Percentiles rank a stretch among this genome's conserved stretches.
phyloP scores from a whole-genome alignment of 2,797 vertebrate genomes.

The Spinibarbus caldwelli region DNA sequence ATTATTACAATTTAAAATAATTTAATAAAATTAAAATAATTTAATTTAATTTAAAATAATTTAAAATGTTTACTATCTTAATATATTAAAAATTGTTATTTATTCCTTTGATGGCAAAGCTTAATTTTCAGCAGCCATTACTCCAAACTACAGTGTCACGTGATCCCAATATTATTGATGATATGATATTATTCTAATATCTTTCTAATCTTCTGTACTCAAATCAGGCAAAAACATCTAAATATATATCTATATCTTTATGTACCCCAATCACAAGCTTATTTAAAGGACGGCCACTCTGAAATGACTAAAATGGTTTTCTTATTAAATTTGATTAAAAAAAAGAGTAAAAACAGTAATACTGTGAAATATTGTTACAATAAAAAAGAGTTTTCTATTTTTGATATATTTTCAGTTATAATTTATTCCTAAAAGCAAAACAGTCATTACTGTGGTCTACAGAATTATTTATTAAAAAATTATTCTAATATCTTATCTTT shows the following conservation, averaged over 20 bases:
- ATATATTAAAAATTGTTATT: neutral
- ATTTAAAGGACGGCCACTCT: slow-evolving; percentile 2
- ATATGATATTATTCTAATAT: neutral
- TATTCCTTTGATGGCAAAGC: neutral
- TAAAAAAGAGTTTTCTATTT: neutral
- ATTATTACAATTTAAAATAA: neutral
- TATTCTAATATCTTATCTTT: neutral
- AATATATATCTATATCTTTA: neutral
- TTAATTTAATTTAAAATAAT: neutral
- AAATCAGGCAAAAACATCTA: neutral
- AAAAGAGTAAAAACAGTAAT: neutral
- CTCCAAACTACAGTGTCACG: neutral
- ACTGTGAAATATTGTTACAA: neutral
- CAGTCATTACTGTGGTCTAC: neutral
- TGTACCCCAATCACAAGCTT: neutral
- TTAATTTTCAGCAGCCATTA: neutral
- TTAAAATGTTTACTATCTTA: neutral
- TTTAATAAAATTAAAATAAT: too few species aligned
- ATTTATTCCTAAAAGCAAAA: neutral
- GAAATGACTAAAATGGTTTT: neutral
- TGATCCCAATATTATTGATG: too few species aligned
- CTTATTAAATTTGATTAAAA: neutral
- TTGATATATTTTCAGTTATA: neutral
- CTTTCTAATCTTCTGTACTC: neutral
- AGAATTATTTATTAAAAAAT: neutral